Evolutionary conservation across 1,140 invertebrate species (phyloP), one percentile per base, ranked within the genome.

Genomic region (Alviniconcha marisindica): DNA sequence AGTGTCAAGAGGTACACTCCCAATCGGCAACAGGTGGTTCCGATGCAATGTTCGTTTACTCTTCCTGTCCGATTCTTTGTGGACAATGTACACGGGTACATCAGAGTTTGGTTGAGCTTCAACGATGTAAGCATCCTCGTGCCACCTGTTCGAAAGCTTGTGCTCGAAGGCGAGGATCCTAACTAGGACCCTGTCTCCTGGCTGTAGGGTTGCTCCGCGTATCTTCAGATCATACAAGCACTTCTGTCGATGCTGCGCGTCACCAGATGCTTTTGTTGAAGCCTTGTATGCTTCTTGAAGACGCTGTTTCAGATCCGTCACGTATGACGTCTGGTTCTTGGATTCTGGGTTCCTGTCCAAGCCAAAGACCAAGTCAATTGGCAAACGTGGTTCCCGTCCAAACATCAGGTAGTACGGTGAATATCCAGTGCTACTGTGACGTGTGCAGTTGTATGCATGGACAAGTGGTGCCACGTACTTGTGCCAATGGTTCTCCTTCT

Each of bases 381-480:
- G 87, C 10, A 86, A 66, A 21, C 42, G 21, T 3, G 87, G 76
- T n/a, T 83, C 69, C 24, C 85, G 24, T 24, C 83, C 85, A 66
- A 85, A 77, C 66, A 88, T 81, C 12, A 88, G 81, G 79, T 38
- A 88, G 60, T 66, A 80, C 42, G 85, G 87, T 38, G 83, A 73
- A 77, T 66, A 86, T 24, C 77, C 84, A 40, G 87, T 84, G 24
- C 77, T 42, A 2, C 48, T 15, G 77, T 87, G 87, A 14, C 82
- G 82, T 14, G 85, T 84, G 36, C 48, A 42, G 42, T 85, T 85
- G 69, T 87, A 88, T 7, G 77, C 83, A 66, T 63, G 85, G 10
- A 82, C 51, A 24, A 88, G 66, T 87, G 82, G 51, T 51, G 82
- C 63, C 36, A 88, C 48, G 33, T 71, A 83, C 33, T 63, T 24